phyloP scores from a whole-genome alignment of 2,888 invertebrate species.

The Leptopilina drosophilae region DNA sequence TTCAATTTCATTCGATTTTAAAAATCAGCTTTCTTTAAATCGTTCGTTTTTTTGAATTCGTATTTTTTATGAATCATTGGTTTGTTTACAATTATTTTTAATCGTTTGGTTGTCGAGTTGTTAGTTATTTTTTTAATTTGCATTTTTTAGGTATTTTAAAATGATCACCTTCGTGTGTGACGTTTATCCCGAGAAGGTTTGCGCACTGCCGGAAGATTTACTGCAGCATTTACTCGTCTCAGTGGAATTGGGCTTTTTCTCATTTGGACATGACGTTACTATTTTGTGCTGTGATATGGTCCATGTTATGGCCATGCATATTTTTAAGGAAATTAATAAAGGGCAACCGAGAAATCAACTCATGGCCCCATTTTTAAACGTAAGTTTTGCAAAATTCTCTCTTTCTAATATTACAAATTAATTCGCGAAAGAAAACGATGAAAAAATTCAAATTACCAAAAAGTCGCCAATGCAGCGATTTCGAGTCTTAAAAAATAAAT shows the following conservation, averaged over 20 bases:
- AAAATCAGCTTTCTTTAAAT: background rate
- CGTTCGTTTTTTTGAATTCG: background rate
- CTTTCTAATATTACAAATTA: background rate
- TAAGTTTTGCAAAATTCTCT: slow-evolving; percentile 59
- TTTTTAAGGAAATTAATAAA: slow-evolving; percentile 72
- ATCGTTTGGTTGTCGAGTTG: background rate
- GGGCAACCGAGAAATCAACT: slow-evolving; percentile 73
- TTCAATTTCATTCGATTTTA: background rate
- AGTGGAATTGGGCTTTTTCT: slow-evolving; percentile 81
- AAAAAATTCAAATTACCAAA: too few species aligned
- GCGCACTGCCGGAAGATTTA: slow-evolving; percentile 77
- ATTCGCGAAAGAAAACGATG: too few species aligned
- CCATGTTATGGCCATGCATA: slow-evolving; percentile 78
- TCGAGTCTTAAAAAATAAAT: background rate
- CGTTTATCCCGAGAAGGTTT: slow-evolving; percentile 82
- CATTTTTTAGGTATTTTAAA: slow-evolving; percentile 77
- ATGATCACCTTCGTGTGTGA: slow-evolving; percentile 83
- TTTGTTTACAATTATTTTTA: background rate
- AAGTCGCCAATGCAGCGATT: too few species aligned
- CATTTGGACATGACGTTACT: slow-evolving; percentile 80
- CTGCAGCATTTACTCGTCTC: slow-evolving; percentile 79
- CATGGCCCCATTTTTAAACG: slow-evolving; percentile 78
- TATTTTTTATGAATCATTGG: background rate
- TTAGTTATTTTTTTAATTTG: background rate
- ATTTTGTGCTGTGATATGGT: slow-evolving; percentile 81